Evolutionary conservation across 2,888 invertebrate species (phyloP), one percentile per base, ranked within the genome.

Genomic region (Cantharis flavilabris): DNA sequence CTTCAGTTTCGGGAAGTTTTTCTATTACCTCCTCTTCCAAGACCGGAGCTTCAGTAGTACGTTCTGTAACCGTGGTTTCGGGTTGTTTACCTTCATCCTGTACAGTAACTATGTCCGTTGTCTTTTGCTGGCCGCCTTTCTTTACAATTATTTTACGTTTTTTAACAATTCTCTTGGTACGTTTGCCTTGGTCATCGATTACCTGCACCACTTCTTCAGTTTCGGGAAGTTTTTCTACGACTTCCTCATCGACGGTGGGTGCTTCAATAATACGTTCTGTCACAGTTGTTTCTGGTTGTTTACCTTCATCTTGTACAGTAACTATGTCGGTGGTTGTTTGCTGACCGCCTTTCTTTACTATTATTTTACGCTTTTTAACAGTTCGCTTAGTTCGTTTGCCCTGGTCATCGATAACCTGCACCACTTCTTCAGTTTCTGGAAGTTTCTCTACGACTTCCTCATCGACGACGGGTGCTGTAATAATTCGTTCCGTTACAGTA

Each of bases 241-340:
- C 65, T 78, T 80, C 18, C 77, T 70, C 14, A 81, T 69, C 78
- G 23, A 23, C 78, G 80, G 80, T 79, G 1, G 80, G 81, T 9
- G 76, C 13, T 77, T 72, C 62, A 13, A 76, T 77, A 62, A 84
- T 82, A 65, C 84, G 80, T 71, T 84, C 83, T 4, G 82, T 81
- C 7, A 87, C 84, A 7, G 86, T 86, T 0, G 84, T 86, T 49
- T 86, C 83, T 3, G 88, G 87, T 33, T 80, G 80, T 77, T 85
- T 84, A 11, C 83, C 86, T 63, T 85, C 85, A 76, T 85, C 84
- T 69, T 85, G 84, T 1, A 87, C 83, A 2, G 85, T 89, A 74
- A 87, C 85, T 49, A 89, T 87, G 82, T 88, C 86, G 7, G 85
- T 87, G 20, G 84, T 84, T 79, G 87, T 85, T 62, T 86, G 80